Conservation (phyloP, 1,140 invertebrate genomes). For the Vollenhovia emeryi region DNA sequence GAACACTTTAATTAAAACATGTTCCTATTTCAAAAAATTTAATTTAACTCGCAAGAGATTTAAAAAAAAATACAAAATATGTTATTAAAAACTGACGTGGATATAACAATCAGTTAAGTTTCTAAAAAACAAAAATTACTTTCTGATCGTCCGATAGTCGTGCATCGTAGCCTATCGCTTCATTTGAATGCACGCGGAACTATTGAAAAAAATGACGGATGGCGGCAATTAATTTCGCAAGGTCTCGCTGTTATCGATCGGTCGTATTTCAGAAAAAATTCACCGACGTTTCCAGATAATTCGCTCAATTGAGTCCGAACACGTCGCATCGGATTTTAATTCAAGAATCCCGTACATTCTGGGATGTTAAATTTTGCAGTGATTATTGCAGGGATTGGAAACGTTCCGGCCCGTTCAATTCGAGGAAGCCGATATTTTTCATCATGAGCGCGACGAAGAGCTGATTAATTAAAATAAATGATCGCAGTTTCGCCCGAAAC, state of each 20-base stretch:
- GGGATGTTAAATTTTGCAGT: slow-evolving; percentile 41
- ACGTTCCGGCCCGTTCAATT: slow-evolving; percentile 1
- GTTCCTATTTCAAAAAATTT: slow-evolving; percentile 16
- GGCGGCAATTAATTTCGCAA: slow-evolving; percentile 47
- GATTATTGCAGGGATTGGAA: slow-evolving; percentile 31
- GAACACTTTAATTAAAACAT: slow-evolving; percentile 19
- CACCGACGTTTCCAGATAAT: slow-evolving; percentile 28
- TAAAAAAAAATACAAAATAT: background rate
- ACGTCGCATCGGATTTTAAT: slow-evolving; percentile 48
- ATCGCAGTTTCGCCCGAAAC: background rate
- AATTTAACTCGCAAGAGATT: background rate
- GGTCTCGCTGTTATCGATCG: slow-evolving; percentile 40
- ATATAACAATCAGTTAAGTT: background rate
- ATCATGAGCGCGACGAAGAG: background rate
- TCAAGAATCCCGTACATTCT: slow-evolving; percentile 36
- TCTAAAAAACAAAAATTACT: background rate
- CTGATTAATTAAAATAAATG: slow-evolving; percentile 53
- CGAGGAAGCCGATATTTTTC: slow-evolving; percentile 42
- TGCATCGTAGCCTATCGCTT: background rate
- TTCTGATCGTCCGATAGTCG: background rate
- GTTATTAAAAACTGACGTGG: background rate
- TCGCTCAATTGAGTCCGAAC: slow-evolving; percentile 44
- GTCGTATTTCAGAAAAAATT: slow-evolving; percentile 34
- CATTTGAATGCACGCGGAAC: background rate
- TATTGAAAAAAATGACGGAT: slow-evolving; percentile 47